Conservation (phyloP, 2,797 vertebrate species). For the Pipistrellus pygmaeus region DNA sequence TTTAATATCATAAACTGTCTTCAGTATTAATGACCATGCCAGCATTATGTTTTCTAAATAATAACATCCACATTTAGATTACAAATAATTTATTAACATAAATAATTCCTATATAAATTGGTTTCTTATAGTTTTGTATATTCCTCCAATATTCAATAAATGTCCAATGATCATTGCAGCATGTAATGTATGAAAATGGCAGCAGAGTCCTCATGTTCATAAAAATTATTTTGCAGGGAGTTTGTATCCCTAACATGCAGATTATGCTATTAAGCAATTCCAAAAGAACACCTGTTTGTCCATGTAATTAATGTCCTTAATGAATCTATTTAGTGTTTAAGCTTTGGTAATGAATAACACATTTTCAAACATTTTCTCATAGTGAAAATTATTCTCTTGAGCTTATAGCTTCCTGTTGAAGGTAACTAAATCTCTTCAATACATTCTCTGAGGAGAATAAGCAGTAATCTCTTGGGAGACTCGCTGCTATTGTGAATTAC, state of each 20-base stretch:
- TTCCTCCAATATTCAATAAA: slow-evolving; percentile 1
- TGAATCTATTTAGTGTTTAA: slow-evolving; percentile 54
- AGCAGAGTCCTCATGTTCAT: neutral
- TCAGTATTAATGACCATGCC: neutral
- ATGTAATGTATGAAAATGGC: neutral
- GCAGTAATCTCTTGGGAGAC: neutral
- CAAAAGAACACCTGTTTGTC: slow-evolving; percentile 41
- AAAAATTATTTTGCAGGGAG: slow-evolving; percentile 51
- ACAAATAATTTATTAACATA: neutral
- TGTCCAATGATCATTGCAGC: no score
- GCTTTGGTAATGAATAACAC: slow-evolving; percentile 67
- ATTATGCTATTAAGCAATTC: neutral
- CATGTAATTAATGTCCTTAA: slow-evolving; percentile 65
- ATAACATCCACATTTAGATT: neutral
- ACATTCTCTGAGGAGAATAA: neutral
- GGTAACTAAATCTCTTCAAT: slow-evolving; percentile 40
- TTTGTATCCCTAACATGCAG: no score
- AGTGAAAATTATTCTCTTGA: slow-evolving; percentile 54
- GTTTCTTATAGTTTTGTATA: neutral
- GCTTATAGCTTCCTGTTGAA: neutral
- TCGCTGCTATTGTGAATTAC: neutral
- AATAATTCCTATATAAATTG: neutral
- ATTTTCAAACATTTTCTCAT: slow-evolving; percentile 48
- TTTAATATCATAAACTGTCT: neutral
- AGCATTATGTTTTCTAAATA: neutral